These are phyloP conservation scores for Pristionchus mayeri DNA, from an alignment of 2,888 invertebrate genomes.

Conservation along the genomic window DNA sequence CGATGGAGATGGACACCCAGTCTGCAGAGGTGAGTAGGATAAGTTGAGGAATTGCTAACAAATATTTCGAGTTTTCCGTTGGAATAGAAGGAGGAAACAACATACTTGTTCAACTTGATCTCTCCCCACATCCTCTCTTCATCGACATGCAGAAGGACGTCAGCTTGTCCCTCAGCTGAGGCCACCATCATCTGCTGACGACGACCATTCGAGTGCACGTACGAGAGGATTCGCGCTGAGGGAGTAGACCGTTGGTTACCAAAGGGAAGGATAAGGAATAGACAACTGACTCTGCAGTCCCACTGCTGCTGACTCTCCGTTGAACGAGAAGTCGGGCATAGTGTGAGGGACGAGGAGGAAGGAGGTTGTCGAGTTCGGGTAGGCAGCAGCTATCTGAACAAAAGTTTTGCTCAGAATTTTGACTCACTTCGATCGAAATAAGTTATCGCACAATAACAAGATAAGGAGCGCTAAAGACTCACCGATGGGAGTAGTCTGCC, in stretches of 20 bases:
- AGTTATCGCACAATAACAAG: not conserved
- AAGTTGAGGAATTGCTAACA: not conserved
- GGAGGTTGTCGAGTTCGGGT: slow-evolving; percentile 71
- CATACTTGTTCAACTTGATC: slow-evolving; percentile 68
- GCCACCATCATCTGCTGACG: slow-evolving; percentile 70
- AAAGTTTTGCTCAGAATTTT: not conserved
- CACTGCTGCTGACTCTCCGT: slow-evolving; percentile 68
- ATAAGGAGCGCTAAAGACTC: too few relatives aligned
- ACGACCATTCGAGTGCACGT: slow-evolving; percentile 60
- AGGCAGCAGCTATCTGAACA: slow-evolving; percentile 54
- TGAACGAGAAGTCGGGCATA: slow-evolving; percentile 71
- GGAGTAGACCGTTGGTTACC: too few relatives aligned
- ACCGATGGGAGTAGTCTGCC: slow-evolving; percentile 67
- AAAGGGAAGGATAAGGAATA: not conserved
- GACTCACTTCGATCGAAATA: too few relatives aligned
- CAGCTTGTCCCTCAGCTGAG: slow-evolving; percentile 72
- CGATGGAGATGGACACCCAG: slow-evolving; percentile 70
- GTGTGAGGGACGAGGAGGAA: slow-evolving; percentile 72
- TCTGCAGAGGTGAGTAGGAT: slow-evolving; percentile 41
- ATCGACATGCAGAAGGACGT: slow-evolving; percentile 62
- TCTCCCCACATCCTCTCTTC: slow-evolving; percentile 63
- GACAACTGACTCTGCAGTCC: slow-evolving; percentile 64
- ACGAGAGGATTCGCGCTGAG: slow-evolving; percentile 72
- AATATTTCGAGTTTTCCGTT: too few relatives aligned
- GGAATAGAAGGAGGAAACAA: too few relatives aligned